These are phyloP conservation scores for Drosophila nigromelanica DNA, from an alignment of 1,140 invertebrate species.

Conservation along the genomic window DNA sequence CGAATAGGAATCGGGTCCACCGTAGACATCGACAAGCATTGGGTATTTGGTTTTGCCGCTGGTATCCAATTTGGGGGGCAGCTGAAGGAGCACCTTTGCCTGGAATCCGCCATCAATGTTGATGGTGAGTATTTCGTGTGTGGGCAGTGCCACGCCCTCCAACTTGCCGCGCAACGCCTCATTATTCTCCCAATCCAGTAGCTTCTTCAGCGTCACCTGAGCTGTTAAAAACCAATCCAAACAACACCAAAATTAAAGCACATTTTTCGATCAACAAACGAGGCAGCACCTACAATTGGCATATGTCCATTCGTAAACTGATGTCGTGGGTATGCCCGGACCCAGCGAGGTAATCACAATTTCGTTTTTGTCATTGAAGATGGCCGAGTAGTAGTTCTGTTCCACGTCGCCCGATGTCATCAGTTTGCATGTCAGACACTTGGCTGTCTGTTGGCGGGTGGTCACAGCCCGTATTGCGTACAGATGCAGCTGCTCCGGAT, in stretches of 20 bases:
- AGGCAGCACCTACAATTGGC: constrained; percentile 52
- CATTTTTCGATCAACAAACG: neutral
- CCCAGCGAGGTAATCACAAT: constrained; percentile 74
- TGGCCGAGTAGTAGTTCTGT: constrained; percentile 77
- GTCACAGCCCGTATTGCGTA: constrained; percentile 84
- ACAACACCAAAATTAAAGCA: neutral
- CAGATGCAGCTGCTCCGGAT: constrained; percentile 86
- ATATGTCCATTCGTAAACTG: constrained; percentile 66
- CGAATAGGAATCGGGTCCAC: constrained; percentile 94
- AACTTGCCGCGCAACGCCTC: constrained; percentile 51
- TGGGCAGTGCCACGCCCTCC: constrained; percentile 60
- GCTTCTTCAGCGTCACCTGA: constrained; percentile 61
- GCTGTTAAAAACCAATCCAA: constrained; percentile 31
- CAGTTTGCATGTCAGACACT: constrained; percentile 86
- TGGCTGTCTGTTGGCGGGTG: constrained; percentile 74
- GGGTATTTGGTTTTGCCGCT: constrained; percentile 90
- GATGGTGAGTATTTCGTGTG: constrained; percentile 64
- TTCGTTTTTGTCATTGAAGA: constrained; percentile 72
- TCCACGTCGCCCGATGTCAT: constrained; percentile 67
- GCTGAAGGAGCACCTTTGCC: constrained; percentile 85
- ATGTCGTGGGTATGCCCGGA: constrained; percentile 70
- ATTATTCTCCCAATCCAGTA: constrained; percentile 79
- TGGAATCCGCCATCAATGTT: constrained; percentile 72
- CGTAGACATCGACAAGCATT: constrained; percentile 94
- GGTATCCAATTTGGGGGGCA: constrained; percentile 90